These are phyloP conservation scores for Gobio occitaniae DNA, from an alignment of 2,797 vertebrate genomes.

Conservation along the genomic window DNA sequence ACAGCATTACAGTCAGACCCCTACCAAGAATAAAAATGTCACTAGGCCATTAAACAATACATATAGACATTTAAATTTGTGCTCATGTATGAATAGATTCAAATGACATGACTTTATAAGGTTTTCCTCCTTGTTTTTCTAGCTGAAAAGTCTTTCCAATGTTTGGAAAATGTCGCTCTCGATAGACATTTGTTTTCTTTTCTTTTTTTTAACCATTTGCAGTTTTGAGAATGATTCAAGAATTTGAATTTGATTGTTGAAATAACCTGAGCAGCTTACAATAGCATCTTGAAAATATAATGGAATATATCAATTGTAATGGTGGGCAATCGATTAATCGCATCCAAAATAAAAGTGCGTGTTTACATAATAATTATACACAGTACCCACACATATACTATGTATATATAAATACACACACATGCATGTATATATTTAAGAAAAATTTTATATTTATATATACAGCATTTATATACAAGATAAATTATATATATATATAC, in stretches of 20 bases:
- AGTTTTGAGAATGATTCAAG: not conserved
- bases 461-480: no score
- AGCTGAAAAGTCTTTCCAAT: not conserved
- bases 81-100: no score
- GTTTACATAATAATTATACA: no score
- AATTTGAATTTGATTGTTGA: not conserved
- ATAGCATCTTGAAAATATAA: not conserved
- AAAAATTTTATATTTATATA: no score
- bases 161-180: not conserved
- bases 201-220: not conserved
- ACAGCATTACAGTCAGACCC: not conserved
- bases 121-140: not conserved
- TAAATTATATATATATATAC: no score
- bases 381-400: no score
- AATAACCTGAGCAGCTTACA: not conserved
- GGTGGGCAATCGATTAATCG: no score
- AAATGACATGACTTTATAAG: not conserved
- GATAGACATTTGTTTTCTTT: not conserved
- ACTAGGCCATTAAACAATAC: not conserved
- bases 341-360: no score
- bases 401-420: no score
- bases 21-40: not conserved
- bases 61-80: no score
- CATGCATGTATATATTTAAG: no score
- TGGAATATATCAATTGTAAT: no score